These are phyloP conservation scores for Neomorphus geoffroyi DNA, from an alignment of 2,797 vertebrate genomes.

Conservation along the genomic window DNA sequence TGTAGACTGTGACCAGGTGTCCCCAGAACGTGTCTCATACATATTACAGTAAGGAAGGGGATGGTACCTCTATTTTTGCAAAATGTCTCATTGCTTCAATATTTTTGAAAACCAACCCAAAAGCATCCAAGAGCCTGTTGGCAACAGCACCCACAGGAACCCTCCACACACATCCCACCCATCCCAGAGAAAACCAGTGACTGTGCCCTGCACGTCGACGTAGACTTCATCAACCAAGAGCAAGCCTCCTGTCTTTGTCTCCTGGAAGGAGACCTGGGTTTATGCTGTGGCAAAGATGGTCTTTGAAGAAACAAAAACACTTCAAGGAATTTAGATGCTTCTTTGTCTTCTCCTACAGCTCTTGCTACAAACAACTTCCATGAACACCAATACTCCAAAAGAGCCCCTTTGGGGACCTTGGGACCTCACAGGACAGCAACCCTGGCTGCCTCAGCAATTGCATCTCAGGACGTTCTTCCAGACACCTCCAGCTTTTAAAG, in stretches of 20 bases:
- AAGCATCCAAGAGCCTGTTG: neutral
- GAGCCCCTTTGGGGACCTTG: neutral
- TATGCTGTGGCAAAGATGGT: neutral
- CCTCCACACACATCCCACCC: neutral
- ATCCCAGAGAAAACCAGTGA: neutral
- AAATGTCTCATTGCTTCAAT: neutral
- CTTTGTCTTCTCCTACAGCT: neutral
- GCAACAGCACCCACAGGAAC: neutral
- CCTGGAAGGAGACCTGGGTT: neutral
- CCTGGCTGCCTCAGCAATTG: neutral
- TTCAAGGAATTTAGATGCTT: neutral
- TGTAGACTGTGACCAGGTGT: too few relatives aligned
- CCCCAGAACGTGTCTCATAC: too few relatives aligned
- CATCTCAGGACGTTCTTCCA: neutral
- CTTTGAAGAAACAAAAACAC: neutral
- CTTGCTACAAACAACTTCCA: neutral
- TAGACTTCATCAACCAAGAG: neutral
- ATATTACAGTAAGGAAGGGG: neutral
- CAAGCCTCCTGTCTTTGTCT: neutral
- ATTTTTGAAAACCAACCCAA: neutral
- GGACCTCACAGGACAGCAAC: neutral
- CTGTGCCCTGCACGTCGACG: accelerated
- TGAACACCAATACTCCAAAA: neutral
- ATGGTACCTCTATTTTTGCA: neutral
- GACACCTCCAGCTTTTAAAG: neutral